Base-by-base conservation (phyloP, 2,797 vertebrate species). In the Sebastes elongatus region DNA sequence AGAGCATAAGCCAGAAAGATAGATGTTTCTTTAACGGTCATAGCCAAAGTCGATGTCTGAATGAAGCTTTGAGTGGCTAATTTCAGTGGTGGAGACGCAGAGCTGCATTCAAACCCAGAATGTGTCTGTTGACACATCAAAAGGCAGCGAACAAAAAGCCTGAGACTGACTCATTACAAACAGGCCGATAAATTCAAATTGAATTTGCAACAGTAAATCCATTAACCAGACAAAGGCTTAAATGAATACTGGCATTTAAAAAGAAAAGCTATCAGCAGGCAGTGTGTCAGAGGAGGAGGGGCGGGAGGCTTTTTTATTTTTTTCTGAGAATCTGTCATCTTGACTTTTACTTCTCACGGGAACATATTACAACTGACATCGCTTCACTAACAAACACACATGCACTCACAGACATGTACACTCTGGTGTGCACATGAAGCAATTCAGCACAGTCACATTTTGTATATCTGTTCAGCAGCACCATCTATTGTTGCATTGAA, bases 341-440 rank as follows among this genome's bases (percentile, higher is more conserved):
- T 89, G 79, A 89, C 89, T 79, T 92, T 93, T 89, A 72, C 74
- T 81, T 85, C 79, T 88, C 78, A 78, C 60, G 69, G 38, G 56
- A 91, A 89, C 82, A 85, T 83, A 82, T 86, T 77, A 85, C 68
- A 85, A 74, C 60, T 87, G 81, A 87, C 78, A 83, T 61, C 78
- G 73, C 74, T 73, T 86, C 72, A 65, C 80, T 66, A 46, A 78
- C 74, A 85, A 63, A 88, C 78, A 72, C 68, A 55, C 69, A 22
- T 5, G 59, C 38, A 38, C 14, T 27, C 27, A 61, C 67, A 66
- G 3, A 32, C 72, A 23, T 42, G 25, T 35, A 38, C 60, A n/a
- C 46, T 52, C 42, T 5, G 22, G 6, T 25, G 55, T 13, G 6
- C 27, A 13, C 59, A 53, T 27, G 64, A 10, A 49, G 11, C 22